Evolutionary conservation across 2,888 invertebrate species (phyloP), one percentile per base, ranked within the genome.

Genomic region (Cataglyphis altisquamis): DNA sequence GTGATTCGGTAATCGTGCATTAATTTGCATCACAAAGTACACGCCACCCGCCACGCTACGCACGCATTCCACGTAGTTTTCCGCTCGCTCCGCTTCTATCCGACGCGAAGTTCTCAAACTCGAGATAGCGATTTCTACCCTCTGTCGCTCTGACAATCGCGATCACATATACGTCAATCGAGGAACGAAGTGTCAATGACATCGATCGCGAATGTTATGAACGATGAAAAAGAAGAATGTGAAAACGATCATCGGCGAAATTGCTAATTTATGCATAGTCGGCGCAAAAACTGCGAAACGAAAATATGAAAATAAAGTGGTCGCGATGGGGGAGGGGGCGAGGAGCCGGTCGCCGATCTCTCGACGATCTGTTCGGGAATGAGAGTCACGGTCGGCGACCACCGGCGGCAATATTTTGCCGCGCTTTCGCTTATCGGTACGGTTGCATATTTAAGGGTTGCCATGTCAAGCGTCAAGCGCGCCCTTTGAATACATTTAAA

Each of bases 401-500:
- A 86, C 90, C 90, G 85, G 92, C 90, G 85, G 92, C 91, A 93
- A 93, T 92, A 92, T 91, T 91, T 93, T 91, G 90, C 91, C 91
- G 92, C 91, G 92, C 89, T 91, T 92, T 87, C 84, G 87, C 93
- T 93, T 93, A 93, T 93, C 93, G 92, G 89, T 89, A 88, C 86
- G 87, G 90, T 91, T 92, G 94, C 93, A 93, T 94, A 93, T 93
- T 94, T 93, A 93, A 94, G 93, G 94, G 94, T 92, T 92, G 93
- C 92, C 94, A 92, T 93, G 94, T 93, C 93, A 92, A 93, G 92
- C 93, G 91, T 92, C 93, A 93, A 92, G 93, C 92, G 91, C 94
- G 93, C 93, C 94, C 94, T 93, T 94, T 94, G 94, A 94, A 94
- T 94, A 94, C 92, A 94, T 94, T 94, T 94, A 94, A 94, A 94